Evolutionary conservation across 2,113 vertebrate genomes (phyloP).

Genomic region (Alethe diademata): DNA sequence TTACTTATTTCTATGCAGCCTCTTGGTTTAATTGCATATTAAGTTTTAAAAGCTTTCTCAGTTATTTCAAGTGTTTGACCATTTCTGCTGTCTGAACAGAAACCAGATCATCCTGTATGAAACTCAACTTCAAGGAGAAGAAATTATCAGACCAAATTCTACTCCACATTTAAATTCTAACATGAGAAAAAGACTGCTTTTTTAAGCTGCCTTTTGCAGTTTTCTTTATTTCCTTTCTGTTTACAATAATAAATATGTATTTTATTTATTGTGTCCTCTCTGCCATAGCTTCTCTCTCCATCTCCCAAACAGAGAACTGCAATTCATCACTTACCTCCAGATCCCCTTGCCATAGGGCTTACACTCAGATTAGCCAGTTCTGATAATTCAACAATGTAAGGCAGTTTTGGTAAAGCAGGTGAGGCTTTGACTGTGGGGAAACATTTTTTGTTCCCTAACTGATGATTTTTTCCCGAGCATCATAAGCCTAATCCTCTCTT

Average conservation of each 20-base stretch:
- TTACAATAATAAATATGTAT: neutral
- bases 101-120: neutral
- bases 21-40: neutral
- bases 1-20: neutral
- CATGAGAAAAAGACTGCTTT: neutral
- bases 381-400: neutral
- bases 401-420: neutral
- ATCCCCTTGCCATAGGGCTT: neutral
- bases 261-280: neutral
- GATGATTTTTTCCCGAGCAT: neutral
- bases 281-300: neutral
- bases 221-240: neutral
- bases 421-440: neutral
- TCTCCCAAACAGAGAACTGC: neutral
- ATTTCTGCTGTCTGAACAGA: neutral
- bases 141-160: neutral
- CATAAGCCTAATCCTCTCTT: neutral
- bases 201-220: neutral
- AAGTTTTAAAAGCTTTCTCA: neutral
- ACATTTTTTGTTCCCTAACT: neutral
- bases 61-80: neutral
- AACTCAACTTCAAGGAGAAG: neutral
- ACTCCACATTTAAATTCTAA: neutral
- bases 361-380: neutral
- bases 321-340: neutral